These are phyloP conservation scores for Lepidurus packardi DNA, from an alignment of 1,140 invertebrate species.

Conservation along the genomic window DNA sequence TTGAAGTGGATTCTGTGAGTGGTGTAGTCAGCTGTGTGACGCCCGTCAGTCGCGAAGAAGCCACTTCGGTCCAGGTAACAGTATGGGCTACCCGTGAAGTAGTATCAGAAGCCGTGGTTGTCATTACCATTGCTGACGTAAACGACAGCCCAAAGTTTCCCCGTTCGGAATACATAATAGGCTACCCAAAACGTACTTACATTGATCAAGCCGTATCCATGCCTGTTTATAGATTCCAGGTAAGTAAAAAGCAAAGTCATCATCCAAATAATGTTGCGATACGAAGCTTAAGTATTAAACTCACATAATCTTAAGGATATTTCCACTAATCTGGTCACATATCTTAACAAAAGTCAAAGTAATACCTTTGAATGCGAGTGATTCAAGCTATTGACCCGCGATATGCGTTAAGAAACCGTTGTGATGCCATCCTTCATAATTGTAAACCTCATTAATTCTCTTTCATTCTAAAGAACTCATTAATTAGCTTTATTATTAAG, in stretches of 20 bases:
- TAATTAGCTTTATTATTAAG: no score
- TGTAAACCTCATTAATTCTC: no score
- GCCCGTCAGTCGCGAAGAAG: background rate
- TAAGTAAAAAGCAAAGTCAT: background rate
- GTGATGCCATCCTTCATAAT: no score
- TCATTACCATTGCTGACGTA: background rate
- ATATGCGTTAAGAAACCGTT: no score
- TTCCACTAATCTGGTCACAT: no score
- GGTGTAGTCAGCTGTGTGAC: background rate
- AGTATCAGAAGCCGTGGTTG: background rate
- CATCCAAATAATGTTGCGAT: no score
- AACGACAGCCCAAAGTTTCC: background rate
- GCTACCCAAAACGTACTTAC: constrained; percentile 28
- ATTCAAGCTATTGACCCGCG: no score
- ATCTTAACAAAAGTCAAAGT: no score
- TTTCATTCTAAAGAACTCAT: no score
- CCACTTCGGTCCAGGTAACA: background rate
- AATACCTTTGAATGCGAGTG: no score
- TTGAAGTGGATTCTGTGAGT: background rate
- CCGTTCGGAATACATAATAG: background rate
- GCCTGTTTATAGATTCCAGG: constrained; percentile 20
- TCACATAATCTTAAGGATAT: no score
- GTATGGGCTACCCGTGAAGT: background rate
- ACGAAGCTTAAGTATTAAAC: no score
- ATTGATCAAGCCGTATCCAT: constrained; percentile 26